Percentiles rank a stretch among this genome's conserved stretches.
phyloP scores from a whole-genome alignment of 2,888 invertebrate genomes.

The Entomobrya multifasciata region DNA sequence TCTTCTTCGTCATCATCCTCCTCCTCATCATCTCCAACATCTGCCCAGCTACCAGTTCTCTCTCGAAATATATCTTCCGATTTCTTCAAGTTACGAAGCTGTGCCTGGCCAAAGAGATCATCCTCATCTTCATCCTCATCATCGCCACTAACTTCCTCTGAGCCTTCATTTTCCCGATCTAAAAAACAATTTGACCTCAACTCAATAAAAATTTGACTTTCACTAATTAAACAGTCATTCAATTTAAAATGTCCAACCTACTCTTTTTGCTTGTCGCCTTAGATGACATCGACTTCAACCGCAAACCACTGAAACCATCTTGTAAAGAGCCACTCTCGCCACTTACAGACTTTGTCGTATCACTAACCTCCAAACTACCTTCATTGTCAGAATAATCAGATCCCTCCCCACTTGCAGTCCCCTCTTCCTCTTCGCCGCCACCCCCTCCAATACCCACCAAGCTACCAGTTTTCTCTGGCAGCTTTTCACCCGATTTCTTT shows the following conservation, averaged over 20 bases:
- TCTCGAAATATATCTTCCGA: conserved; percentile 65
- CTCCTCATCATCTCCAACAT: conserved; percentile 53
- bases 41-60: conserved; percentile 68
- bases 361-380: no score
- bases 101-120: conserved; percentile 71
- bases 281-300: no score
- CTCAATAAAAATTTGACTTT: neutral
- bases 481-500: no score
- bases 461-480: no score
- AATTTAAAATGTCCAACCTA: no score
- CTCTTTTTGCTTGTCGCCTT: no score
- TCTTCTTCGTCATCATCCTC: conserved; percentile 48
- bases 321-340: no score
- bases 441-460: no score
- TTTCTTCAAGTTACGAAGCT: conserved; percentile 43
- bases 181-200: neutral
- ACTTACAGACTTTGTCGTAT: no score
- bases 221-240: neutral
- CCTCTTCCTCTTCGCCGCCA: no score
- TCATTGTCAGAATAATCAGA: no score
- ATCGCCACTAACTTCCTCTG: neutral
- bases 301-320: neutral
- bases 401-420: no score
- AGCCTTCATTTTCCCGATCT: neutral
- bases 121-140: conserved; percentile 41